Conservation (phyloP, 2,113 vertebrate species). For the Bos indicus region DNA sequence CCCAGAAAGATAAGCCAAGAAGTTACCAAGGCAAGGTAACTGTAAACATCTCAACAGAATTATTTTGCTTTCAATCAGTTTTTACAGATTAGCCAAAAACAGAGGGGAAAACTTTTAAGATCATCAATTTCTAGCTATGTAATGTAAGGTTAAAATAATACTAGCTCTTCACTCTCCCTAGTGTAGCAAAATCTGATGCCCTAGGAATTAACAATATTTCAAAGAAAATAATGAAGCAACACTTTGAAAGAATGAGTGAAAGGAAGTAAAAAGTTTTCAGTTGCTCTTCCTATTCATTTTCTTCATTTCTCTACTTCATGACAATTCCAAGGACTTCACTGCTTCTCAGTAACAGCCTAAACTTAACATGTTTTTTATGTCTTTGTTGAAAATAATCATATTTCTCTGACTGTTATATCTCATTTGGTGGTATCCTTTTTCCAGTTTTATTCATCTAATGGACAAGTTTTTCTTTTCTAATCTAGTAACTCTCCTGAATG, state of each 20-base stretch:
- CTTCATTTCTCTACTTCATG: neutral
- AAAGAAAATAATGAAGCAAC: slow-evolving; percentile 23
- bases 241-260: neutral
- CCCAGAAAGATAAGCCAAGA: neutral
- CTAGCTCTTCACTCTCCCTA: neutral
- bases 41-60: neutral
- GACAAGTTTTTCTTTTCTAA: neutral
- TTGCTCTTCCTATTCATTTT: neutral
- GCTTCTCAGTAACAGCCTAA: neutral
- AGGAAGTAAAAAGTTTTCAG: neutral
- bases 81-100: neutral
- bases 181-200: neutral
- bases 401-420: neutral
- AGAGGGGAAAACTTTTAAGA: neutral
- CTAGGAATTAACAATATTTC: neutral
- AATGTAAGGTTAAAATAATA: neutral
- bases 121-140: neutral
- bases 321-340: neutral
- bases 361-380: neutral
- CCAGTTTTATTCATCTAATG: neutral
- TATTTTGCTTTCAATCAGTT: neutral
- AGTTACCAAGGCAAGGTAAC: neutral
- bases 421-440: neutral
- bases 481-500: neutral
- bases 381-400: neutral